Evolutionary conservation across 2,797 vertebrate genomes (phyloP), one percentile per base, ranked within the genome.

Genomic region (Epinephelus coioides): DNA sequence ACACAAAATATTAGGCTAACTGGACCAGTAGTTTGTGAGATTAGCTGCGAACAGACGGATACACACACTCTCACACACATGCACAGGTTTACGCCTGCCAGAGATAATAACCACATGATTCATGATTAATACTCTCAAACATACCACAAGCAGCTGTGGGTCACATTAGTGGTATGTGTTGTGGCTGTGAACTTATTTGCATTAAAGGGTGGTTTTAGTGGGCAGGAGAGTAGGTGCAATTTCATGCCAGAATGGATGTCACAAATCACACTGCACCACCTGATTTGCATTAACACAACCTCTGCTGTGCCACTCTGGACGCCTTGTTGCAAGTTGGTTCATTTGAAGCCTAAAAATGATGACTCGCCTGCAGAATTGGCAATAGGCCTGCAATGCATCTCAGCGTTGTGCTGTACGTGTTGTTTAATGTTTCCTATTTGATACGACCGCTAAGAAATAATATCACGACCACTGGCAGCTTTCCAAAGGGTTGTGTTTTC

Each of bases 201-300:
- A 69, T 53, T 43, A 55, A 27, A 55, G 62, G 3, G 27, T 19
- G 2, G 21, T 61, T 23, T 53, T 38, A 19, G 56, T 56, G 11
- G 59, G 64, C 50, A 78, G 63, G 43, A 43, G 67, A 73, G 62
- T 57, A 21, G 51, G 15, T 53, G 27, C 43, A 66, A 57, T 78
- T 77, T 74, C 19, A 76, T 63, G 43, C 47, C 38, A 44, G 14
- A 76, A 55, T 59, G 23, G 50, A 65, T 78, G 53, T 49, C 54
- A 59, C 73, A 69, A 66, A 10, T 63, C 47, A 14, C 46, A 54
- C 6, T 49, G 61, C 75, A 49, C 27, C 5, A 34, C 25, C 47
- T 23, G 56, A 64, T 70, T 71, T 79, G n/a, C 65, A 86, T 74
- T 54, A 72, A 66, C 46, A 60, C 69, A 69, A 27, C 27, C 19